Conservation (phyloP, 1,140 invertebrate species). For the Atta cephalotes region DNA sequence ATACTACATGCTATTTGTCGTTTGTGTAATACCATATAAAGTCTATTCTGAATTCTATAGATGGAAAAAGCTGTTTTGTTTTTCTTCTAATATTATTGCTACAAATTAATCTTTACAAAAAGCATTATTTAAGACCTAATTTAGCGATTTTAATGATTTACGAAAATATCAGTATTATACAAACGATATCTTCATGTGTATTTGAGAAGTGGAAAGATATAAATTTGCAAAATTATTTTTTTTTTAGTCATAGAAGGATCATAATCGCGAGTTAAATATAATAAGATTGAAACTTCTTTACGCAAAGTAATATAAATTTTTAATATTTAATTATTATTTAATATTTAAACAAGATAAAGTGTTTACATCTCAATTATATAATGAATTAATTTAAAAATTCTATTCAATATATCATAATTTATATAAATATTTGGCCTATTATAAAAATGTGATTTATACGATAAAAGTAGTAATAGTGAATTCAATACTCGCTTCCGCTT, state of each 20-base stretch:
- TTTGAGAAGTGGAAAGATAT: neutral
- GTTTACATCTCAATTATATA: neutral
- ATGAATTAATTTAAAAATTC: neutral
- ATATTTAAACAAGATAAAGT: neutral
- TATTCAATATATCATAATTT: slow-evolving; percentile 5
- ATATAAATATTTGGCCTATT: neutral
- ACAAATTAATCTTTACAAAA: neutral
- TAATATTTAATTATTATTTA: neutral
- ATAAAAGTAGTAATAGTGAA: neutral
- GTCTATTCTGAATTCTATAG: neutral
- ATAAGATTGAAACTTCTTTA: neutral
- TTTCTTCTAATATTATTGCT: slow-evolving; percentile 1
- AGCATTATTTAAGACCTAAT: neutral
- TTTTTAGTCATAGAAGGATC: neutral
- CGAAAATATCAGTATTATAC: neutral
- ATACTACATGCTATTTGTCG: neutral
- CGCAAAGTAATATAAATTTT: neutral
- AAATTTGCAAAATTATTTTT: neutral
- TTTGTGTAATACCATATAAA: neutral
- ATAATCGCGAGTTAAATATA: neutral
- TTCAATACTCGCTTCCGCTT: neutral
- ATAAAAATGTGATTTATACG: neutral
- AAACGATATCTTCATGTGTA: neutral
- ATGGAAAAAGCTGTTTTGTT: neutral
- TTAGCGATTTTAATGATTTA: slow-evolving; percentile 3